A percentile compares a stretch with the other conserved stretches of the same genome.
Conservation (phyloP, 2,113 vertebrate genomes). For the Lophotis ruficrista region DNA sequence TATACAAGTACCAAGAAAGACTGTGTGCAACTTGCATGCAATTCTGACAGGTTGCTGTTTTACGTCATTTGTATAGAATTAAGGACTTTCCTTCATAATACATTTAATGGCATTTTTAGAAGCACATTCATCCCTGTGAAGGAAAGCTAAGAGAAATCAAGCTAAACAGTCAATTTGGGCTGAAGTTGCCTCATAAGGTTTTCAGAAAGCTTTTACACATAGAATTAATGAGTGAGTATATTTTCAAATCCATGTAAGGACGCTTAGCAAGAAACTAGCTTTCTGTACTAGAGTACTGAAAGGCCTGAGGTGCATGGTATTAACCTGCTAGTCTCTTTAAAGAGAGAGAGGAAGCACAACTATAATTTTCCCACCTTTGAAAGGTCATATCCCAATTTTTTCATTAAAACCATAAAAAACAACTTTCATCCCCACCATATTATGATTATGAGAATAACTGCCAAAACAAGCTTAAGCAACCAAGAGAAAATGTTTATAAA, state of each 20-base stretch:
- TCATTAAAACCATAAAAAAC: background rate
- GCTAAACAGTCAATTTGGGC: background rate
- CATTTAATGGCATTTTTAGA: background rate
- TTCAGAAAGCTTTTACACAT: background rate
- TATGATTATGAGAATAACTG: background rate
- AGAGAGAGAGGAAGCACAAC: background rate
- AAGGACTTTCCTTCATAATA: background rate
- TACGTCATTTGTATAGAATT: background rate
- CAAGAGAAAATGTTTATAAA: background rate
- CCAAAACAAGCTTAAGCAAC: background rate
- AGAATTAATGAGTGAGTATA: background rate
- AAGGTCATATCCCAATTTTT: background rate
- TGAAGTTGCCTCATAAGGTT: background rate
- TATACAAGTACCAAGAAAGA: background rate
- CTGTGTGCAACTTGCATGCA: background rate
- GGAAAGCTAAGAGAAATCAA: background rate
- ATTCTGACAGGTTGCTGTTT: background rate
- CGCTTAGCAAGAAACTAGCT: background rate
- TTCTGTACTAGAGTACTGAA: background rate
- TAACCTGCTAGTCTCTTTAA: background rate
- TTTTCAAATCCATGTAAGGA: background rate
- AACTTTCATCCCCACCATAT: background rate
- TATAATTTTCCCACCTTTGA: background rate
- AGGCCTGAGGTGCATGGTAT: background rate
- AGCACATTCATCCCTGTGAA: background rate